phyloP scores from a whole-genome alignment of 1,140 invertebrate species.

The Ceratosolen solmsi region DNA sequence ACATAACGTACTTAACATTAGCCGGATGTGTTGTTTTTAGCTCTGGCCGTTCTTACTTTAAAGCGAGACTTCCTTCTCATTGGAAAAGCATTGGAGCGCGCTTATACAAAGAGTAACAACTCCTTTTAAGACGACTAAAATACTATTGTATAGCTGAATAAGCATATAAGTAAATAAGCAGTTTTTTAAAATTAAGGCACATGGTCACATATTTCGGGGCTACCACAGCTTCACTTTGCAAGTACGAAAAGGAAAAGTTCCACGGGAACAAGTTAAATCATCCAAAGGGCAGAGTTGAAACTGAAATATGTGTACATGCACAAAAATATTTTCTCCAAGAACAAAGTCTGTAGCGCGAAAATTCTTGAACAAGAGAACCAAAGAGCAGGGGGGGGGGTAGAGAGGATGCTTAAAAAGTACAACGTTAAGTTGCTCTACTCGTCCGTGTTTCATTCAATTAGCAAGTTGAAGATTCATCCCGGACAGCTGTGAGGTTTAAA shows the following conservation, averaged over 20 bases:
- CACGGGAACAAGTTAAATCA: conserved; percentile 1
- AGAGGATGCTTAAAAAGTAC: conserved; percentile 6
- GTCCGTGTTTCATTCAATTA: conserved; percentile 39
- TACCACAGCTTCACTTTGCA: background rate
- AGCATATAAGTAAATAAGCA: too few relatives aligned
- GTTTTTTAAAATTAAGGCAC: too few relatives aligned
- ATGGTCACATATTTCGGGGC: too few relatives aligned
- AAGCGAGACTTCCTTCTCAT: background rate
- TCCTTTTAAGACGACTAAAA: background rate
- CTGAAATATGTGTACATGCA: background rate
- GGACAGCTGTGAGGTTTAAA: background rate
- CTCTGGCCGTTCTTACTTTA: background rate
- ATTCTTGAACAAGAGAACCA: background rate
- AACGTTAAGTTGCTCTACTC: background rate
- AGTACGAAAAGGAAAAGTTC: background rate
- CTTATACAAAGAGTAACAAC: background rate
- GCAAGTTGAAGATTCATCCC: conserved; percentile 26
- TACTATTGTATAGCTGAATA: too few relatives aligned
- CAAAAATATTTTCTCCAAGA: background rate
- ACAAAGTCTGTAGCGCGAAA: too few relatives aligned
- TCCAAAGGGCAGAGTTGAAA: background rate
- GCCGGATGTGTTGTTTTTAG: background rate
- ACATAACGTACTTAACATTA: background rate
- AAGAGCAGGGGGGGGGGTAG: too few relatives aligned
- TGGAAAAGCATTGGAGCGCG: background rate